Evolutionary conservation across 1,140 invertebrate species (phyloP).

Genomic region (Magallana ariakensis): DNA sequence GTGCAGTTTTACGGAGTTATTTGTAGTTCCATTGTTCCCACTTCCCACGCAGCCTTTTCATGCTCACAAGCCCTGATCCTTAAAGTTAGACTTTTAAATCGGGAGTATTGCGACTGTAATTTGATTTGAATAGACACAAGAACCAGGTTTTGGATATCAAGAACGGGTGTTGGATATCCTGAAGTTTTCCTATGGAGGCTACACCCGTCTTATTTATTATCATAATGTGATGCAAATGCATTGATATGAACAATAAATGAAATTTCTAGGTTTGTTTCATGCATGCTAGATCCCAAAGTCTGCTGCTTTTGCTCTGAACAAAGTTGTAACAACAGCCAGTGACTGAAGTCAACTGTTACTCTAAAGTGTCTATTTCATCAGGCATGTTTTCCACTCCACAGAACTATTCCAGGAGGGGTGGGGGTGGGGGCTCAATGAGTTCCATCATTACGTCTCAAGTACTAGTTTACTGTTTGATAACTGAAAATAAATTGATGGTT

Average conservation of each 20-base stretch:
- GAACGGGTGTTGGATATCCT: not conserved
- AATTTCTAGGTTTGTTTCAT: not conserved
- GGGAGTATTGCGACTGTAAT: not conserved
- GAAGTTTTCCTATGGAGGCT: not conserved
- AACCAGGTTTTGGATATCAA: no score
- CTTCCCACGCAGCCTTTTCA: not conserved
- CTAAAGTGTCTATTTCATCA: no score
- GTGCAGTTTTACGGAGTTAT: not conserved
- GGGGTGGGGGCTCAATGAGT: no score
- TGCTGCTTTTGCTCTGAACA: not conserved
- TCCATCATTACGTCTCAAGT: no score
- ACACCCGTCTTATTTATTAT: not conserved
- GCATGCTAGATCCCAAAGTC: not conserved
- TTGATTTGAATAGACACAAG: no score
- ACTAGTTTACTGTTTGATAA: no score
- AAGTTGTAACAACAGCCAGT: no score
- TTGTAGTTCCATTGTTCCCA: not conserved
- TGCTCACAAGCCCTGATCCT: not conserved
- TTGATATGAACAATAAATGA: not conserved
- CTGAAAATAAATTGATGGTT: no score
- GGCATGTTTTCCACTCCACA: slow-evolving; percentile 25
- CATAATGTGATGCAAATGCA: not conserved
- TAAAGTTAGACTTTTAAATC: not conserved
- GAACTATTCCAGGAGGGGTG: not conserved
- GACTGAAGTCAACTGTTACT: no score